These are phyloP conservation scores for Lasioglossum figueresi DNA, from an alignment of 2,888 invertebrate genomes.

Conservation along the genomic window DNA sequence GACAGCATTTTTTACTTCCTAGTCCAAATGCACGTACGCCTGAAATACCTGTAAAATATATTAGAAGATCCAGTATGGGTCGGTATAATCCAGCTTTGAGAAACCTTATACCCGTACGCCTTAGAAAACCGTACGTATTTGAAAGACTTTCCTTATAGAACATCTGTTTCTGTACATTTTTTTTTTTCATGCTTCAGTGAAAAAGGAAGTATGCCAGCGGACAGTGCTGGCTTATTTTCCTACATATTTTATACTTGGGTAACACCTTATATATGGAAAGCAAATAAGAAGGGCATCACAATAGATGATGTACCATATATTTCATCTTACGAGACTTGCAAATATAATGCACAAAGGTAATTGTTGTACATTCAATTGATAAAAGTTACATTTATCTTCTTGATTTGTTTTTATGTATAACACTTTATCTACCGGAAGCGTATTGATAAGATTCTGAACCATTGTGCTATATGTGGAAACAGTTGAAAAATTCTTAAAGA, in stretches of 20 bases:
- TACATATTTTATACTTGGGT: conserved; percentile 85
- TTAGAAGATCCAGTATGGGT: conserved; percentile 65
- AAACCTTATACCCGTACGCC: conserved; percentile 78
- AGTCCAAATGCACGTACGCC: conserved; percentile 48
- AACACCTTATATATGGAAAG: conserved; percentile 84
- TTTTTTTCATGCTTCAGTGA: conserved; percentile 62
- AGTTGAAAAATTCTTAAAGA: no score
- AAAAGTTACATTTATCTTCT: not conserved
- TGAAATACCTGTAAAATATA: conserved; percentile 62
- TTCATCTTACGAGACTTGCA: conserved; percentile 84
- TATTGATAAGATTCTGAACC: not conserved
- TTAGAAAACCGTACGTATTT: conserved; percentile 67
- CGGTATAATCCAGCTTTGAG: conserved; percentile 75
- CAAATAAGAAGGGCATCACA: conserved; percentile 84
- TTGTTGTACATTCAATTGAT: not conserved
- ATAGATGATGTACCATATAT: conserved; percentile 81
- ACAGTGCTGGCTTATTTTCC: conserved; percentile 84
- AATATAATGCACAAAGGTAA: conserved; percentile 85
- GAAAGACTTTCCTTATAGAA: not conserved
- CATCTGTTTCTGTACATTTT: not conserved
- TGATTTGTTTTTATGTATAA: not conserved
- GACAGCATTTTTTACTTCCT: conserved; percentile 62
- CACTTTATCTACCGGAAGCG: not conserved
- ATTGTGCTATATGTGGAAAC: not conserved
- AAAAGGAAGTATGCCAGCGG: conserved; percentile 82